Conservation (phyloP, 2,797 vertebrate species). For the Liparis tanakae region DNA sequence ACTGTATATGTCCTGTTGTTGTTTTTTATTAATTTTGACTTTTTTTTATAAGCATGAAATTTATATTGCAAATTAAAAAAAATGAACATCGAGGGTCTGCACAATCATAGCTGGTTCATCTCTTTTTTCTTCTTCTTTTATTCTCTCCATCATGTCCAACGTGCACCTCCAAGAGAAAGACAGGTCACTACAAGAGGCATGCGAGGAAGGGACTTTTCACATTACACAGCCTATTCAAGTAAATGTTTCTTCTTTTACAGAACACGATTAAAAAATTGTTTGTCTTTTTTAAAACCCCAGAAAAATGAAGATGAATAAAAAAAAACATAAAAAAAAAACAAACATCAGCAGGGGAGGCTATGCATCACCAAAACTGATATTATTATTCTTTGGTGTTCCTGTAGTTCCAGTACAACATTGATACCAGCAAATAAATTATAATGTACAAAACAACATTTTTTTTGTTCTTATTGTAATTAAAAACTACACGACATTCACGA, state of each 20-base stretch:
- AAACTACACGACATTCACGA: constrained; percentile 92
- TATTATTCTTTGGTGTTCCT: constrained; percentile 98
- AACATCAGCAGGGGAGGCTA: constrained; percentile 83
- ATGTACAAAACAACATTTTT: constrained; percentile 95
- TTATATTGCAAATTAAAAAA: constrained; percentile 70
- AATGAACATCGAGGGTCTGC: constrained; percentile 79
- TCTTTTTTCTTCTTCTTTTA: constrained; percentile 40
- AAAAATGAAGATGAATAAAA: constrained; percentile 28
- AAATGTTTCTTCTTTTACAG: constrained; percentile 86
- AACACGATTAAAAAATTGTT: constrained; percentile 72
- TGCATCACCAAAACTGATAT: constrained; percentile 93
- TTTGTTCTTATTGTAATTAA: constrained; percentile 81
- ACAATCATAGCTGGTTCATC: constrained; percentile 75
- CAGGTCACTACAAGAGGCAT: constrained; percentile 90
- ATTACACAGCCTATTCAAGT: constrained; percentile 97
- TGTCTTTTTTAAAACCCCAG: constrained; percentile 21
- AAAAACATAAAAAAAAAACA: constrained; percentile 60
- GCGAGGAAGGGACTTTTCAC: constrained; percentile 90
- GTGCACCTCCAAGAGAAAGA: constrained; percentile 84
- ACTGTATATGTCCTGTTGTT: constrained; percentile 56
- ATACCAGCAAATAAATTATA: constrained; percentile 98
- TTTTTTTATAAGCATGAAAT: constrained; percentile 59
- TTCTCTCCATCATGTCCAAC: constrained; percentile 73
- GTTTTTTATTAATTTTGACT: constrained; percentile 74
- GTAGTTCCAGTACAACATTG: constrained; percentile 88